Percentiles rank a stretch among this genome's conserved stretches.
These are phyloP conservation scores for Mastigias papua DNA, from an alignment of 30 jellyfish, hydroid and myxozoan species.

Conservation along the genomic window DNA sequence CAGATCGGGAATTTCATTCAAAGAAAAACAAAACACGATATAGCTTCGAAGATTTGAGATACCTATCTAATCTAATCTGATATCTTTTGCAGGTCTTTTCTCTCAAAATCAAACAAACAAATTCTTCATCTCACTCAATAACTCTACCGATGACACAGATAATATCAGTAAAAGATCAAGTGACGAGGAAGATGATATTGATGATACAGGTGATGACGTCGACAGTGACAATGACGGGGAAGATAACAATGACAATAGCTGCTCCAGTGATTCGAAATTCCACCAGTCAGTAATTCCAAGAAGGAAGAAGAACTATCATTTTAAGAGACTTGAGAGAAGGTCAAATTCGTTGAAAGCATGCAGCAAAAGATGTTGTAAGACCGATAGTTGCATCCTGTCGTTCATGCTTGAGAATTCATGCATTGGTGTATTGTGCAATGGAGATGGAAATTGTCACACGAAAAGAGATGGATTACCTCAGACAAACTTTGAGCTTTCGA, in stretches of 20 bases:
- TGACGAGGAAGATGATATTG: conserved; percentile 64
- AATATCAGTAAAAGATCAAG: conserved; percentile 51
- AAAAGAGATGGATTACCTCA: conserved; percentile 80
- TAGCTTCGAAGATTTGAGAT: too few relatives aligned
- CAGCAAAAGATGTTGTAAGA: conserved; percentile 86
- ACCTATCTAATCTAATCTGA: too few relatives aligned
- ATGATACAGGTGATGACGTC: conserved; percentile 24
- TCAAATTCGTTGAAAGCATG: conserved; percentile 66
- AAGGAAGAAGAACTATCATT: conserved; percentile 77
- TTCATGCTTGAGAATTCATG: conserved; percentile 78
- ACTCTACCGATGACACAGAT: conserved; percentile 10
- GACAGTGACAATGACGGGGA: conserved; percentile 25
- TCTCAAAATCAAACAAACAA: conserved; percentile 10
- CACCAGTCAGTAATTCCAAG: conserved; percentile 77
- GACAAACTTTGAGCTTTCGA: conserved; percentile 37
- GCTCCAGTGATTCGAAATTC: conserved; percentile 51
- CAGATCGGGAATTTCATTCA: too few relatives aligned
- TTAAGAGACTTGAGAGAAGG: conserved; percentile 60
- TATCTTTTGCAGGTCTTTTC: neutral
- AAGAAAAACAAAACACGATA: too few relatives aligned
- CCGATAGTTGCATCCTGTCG: conserved; percentile 87
- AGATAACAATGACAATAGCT: neutral
- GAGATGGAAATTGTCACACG: conserved; percentile 89
- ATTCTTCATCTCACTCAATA: conserved; percentile 22
- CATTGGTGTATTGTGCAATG: conserved; percentile 84